Conservation (phyloP, 2,888 invertebrate genomes). For the Campoletis raptor region DNA sequence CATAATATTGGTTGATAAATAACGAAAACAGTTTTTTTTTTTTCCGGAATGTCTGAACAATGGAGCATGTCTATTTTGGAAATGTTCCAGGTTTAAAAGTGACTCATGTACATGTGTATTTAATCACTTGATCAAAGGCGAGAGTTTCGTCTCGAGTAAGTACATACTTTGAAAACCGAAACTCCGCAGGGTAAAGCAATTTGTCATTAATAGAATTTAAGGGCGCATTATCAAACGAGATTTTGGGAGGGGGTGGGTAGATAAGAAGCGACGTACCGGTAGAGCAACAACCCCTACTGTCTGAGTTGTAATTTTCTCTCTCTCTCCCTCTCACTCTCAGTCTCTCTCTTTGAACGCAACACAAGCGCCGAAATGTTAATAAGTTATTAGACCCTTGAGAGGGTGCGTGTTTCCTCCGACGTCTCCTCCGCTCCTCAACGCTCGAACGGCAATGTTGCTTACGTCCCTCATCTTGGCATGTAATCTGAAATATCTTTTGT, state of each 20-base stretch:
- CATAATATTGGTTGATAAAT: not conserved
- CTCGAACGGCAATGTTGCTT: slow-evolving; percentile 25
- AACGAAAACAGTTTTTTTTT: not conserved
- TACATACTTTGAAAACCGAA: slow-evolving; percentile 50
- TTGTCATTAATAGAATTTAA: slow-evolving; percentile 76
- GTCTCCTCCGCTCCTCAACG: slow-evolving; percentile 57
- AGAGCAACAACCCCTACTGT: slow-evolving; percentile 46
- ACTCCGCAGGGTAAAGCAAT: slow-evolving; percentile 72
- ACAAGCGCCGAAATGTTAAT: slow-evolving; percentile 66
- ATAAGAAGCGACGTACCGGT: slow-evolving; percentile 43
- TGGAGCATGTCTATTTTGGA: not conserved
- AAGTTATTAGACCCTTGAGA: slow-evolving; percentile 66
- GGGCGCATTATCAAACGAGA: slow-evolving; percentile 71
- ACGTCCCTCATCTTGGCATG: slow-evolving; percentile 44
- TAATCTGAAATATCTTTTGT: slow-evolving; percentile 63
- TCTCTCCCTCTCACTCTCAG: slow-evolving; percentile 45
- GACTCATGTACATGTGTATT: slow-evolving; percentile 14
- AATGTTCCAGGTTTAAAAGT: slow-evolving; percentile 5
- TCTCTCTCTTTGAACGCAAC: slow-evolving; percentile 31
- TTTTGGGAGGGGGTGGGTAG: slow-evolving; percentile 42
- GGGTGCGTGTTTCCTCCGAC: slow-evolving; percentile 54
- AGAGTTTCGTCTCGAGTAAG: slow-evolving; percentile 27
- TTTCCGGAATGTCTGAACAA: not conserved
- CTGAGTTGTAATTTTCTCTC: slow-evolving; percentile 48
- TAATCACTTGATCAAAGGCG: slow-evolving; percentile 22